Percentiles rank a stretch among this genome's conserved stretches.
Evolutionary conservation across 2,797 vertebrate species (phyloP).

Genomic region (Chelonia mydas): DNA sequence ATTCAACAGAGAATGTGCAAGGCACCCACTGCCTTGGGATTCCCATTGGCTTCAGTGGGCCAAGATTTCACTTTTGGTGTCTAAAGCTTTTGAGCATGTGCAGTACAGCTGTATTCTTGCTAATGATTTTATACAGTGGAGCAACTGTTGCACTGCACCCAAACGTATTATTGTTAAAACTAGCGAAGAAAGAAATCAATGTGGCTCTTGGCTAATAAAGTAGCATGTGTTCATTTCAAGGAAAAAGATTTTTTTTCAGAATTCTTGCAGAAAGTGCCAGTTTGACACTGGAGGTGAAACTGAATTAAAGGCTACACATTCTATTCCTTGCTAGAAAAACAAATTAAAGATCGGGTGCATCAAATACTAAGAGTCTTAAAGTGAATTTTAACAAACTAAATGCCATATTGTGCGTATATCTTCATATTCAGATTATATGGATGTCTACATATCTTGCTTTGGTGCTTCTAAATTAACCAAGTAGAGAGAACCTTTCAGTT

Average conservation of each 20-base stretch:
- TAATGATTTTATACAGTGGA: neutral
- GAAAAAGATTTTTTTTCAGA: neutral
- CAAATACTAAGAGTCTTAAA: conserved; percentile 38
- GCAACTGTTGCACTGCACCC: neutral
- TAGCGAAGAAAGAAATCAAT: neutral
- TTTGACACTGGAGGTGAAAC: conserved; percentile 40
- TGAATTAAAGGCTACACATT: neutral
- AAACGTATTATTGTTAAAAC: neutral
- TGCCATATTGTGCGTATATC: conserved; percentile 15
- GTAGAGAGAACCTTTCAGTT: conserved; percentile 55
- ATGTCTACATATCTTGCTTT: conserved; percentile 34
- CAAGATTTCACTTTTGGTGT: neutral
- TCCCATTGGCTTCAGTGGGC: neutral
- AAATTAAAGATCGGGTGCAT: neutral
- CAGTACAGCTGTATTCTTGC: neutral
- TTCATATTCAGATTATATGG: conserved; percentile 4
- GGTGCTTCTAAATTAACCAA: conserved; percentile 53
- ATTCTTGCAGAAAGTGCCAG: conserved; percentile 42
- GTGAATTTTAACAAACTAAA: conserved; percentile 33
- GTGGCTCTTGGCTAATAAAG: neutral
- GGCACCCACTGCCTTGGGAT: neutral
- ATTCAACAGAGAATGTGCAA: neutral
- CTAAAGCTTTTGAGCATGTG: neutral
- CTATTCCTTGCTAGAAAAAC: conserved; percentile 30
- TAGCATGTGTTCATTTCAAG: neutral